Conservation (phyloP, 2,888 invertebrate genomes). For the Catocala nupta region DNA sequence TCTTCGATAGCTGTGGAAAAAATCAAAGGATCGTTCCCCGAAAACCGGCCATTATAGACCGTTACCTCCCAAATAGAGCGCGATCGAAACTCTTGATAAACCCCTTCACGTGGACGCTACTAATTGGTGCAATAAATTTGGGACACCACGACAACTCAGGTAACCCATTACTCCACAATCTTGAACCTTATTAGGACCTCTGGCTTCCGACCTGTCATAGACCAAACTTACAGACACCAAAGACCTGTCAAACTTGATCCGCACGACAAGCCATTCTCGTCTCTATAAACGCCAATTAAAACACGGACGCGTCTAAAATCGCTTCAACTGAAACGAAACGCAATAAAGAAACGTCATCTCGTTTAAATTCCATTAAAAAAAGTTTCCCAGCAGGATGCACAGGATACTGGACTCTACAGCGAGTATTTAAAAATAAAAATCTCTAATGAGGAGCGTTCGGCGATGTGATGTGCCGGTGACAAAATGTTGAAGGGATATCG, state of each 20-base stretch:
- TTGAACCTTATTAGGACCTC: constrained; percentile 70
- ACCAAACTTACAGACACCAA: constrained; percentile 59
- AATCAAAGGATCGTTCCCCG: constrained; percentile 75
- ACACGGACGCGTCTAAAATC: constrained; percentile 66
- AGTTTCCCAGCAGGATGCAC: constrained; percentile 43
- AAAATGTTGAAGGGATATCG: constrained; percentile 76
- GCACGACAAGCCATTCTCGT: constrained; percentile 63
- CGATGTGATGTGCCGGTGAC: constrained; percentile 79
- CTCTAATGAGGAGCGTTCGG: constrained; percentile 76
- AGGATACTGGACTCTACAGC: constrained; percentile 66
- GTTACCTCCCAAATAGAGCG: constrained; percentile 86
- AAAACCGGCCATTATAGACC: constrained; percentile 83
- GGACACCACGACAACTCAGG: constrained; percentile 73
- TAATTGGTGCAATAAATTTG: constrained; percentile 86
- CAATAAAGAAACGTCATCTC: constrained; percentile 79
- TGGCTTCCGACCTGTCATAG: constrained; percentile 63
- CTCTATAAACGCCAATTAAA: constrained; percentile 70
- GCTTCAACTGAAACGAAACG: constrained; percentile 54
- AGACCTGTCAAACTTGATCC: constrained; percentile 68
- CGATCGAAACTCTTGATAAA: constrained; percentile 78
- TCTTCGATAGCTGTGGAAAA: constrained; percentile 67
- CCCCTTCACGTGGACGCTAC: constrained; percentile 81
- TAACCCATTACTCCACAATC: constrained; percentile 68
- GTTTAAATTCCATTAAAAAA: constrained; percentile 81
- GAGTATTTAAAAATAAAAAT: constrained; percentile 73